Evolutionary conservation across 2,888 invertebrate genomes (phyloP).

Genomic region (Desoria tigrina): DNA sequence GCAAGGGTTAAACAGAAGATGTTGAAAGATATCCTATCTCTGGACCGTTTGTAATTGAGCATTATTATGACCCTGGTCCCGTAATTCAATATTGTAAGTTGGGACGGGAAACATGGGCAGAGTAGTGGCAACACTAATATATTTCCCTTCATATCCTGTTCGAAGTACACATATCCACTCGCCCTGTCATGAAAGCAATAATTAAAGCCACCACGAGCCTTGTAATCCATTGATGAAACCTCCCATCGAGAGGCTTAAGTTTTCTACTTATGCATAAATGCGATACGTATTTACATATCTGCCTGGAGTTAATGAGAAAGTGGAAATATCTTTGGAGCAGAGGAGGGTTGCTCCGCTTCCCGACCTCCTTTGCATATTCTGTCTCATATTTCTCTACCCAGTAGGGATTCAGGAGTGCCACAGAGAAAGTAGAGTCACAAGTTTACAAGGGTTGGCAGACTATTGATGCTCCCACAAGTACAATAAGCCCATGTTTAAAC

Average conservation of each 20-base stretch:
- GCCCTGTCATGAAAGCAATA: conserved; percentile 44
- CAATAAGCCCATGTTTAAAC: conserved; percentile 18
- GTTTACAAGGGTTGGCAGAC: not conserved
- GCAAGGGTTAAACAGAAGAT: conserved; percentile 14
- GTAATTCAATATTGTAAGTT: not conserved
- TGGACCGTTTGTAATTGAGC: not conserved
- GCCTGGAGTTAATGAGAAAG: conserved; percentile 23
- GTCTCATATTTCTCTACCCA: conserved; percentile 14
- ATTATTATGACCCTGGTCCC: no score
- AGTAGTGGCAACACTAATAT: conserved; percentile 44
- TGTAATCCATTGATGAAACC: conserved; percentile 45
- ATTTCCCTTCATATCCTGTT: conserved; percentile 31
- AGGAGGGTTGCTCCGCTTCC: conserved; percentile 10
- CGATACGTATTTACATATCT: conserved; percentile 22
- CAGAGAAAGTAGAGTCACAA: not conserved
- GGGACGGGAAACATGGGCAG: conserved; percentile 18
- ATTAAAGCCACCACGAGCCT: conserved; percentile 43
- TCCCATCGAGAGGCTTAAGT: conserved; percentile 40
- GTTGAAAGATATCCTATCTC: conserved; percentile 3
- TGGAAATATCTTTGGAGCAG: conserved; percentile 16
- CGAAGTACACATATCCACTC: not conserved
- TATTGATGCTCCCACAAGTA: conserved; percentile 16
- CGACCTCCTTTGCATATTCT: not conserved
- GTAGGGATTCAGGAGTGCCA: conserved; percentile 10
- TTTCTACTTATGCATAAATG: conserved; percentile 28